phyloP scores from a whole-genome alignment of 2,888 invertebrate species.

The Lasioglossum malachurum region DNA sequence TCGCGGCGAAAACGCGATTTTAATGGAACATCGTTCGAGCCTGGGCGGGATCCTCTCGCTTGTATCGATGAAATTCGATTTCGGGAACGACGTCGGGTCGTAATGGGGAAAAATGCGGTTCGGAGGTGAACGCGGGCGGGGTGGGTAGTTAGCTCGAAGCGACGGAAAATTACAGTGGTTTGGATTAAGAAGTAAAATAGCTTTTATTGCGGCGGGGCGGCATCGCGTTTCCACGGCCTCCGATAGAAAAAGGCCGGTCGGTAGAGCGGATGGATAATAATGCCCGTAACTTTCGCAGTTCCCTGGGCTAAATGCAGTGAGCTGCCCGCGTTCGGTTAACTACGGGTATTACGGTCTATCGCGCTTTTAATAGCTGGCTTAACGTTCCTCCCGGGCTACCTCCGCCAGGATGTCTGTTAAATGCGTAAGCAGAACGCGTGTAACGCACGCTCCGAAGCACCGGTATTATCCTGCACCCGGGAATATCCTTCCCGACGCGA shows the following conservation, averaged over 20 bases:
- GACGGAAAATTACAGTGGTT: constrained; percentile 65
- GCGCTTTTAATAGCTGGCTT: constrained; percentile 74
- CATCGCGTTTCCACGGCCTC: constrained; percentile 47
- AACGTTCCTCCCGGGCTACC: constrained; percentile 65
- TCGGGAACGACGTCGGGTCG: constrained; percentile 29
- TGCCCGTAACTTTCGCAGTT: constrained; percentile 70
- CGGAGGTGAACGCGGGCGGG: constrained; percentile 42
- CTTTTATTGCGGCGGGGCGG: constrained; percentile 66
- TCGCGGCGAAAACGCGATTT: not conserved
- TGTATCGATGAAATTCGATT: constrained; percentile 55
- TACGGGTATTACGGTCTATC: constrained; percentile 74
- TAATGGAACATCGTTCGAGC: constrained; percentile 34
- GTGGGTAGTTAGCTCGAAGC: constrained; percentile 14
- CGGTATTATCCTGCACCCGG: constrained; percentile 21
- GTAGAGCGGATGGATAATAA: constrained; percentile 68
- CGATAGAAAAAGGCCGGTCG: constrained; percentile 66
- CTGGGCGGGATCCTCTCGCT: not conserved
- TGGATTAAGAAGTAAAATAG: constrained; percentile 74
- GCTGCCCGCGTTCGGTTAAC: constrained; percentile 65
- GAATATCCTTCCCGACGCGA: constrained; percentile 6
- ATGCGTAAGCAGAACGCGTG: constrained; percentile 56
- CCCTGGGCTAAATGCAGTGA: constrained; percentile 64
- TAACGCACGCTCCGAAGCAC: constrained; percentile 47
- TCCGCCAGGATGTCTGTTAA: constrained; percentile 48
- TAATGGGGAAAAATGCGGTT: constrained; percentile 55